Evolutionary conservation across 2,797 vertebrate species (phyloP).

Genomic region (Danio tinwini): DNA sequence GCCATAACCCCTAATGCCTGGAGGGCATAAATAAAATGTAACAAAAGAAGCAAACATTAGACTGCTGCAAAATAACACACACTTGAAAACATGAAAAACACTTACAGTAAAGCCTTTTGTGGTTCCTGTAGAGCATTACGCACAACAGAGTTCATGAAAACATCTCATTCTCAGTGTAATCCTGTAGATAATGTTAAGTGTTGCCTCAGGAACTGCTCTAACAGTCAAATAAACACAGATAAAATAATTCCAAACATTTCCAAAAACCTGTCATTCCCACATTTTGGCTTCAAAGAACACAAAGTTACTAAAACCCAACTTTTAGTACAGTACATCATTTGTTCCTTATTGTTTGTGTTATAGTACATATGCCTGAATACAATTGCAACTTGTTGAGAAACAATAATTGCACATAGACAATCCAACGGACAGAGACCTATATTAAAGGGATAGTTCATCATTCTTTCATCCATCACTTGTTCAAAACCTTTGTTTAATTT

Average conservation of each 20-base stretch:
- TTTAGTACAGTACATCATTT: too few relatives aligned
- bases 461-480: too few relatives aligned
- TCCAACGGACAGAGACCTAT: too few relatives aligned
- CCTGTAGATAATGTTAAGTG: background rate
- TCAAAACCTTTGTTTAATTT: too few relatives aligned
- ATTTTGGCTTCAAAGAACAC: background rate
- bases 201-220: background rate
- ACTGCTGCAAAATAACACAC: background rate
- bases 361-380: too few relatives aligned
- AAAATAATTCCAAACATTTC: constrained; percentile 9
- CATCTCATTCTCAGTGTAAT: background rate
- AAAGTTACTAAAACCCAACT: background rate
- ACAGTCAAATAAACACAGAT: constrained; percentile 34
- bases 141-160: background rate
- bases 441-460: too few relatives aligned
- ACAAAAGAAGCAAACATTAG: background rate
- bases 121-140: background rate
- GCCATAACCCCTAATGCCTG: background rate
- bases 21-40: background rate
- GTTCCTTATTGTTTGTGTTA: too few relatives aligned
- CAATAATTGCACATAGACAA: too few relatives aligned
- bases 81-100: background rate
- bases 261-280: background rate
- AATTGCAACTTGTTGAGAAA: too few relatives aligned
- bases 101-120: background rate